These are phyloP conservation scores for Nothoprocta pentlandii DNA, from an alignment of 2,113 vertebrate genomes.

Conservation along the genomic window DNA sequence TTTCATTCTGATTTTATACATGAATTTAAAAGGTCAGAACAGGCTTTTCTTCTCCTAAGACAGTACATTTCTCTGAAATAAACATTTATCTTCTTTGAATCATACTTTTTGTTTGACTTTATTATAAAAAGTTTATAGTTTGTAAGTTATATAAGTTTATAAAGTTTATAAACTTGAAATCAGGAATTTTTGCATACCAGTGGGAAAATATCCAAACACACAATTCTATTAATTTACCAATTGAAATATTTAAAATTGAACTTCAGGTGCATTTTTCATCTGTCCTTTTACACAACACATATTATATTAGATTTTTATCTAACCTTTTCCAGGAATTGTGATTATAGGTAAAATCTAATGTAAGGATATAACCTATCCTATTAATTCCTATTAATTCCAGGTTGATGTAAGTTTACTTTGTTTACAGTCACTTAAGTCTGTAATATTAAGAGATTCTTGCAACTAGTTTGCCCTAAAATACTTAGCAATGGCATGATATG, in stretches of 20 bases:
- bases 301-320: background rate
- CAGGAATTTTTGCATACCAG: background rate
- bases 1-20: background rate
- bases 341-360: background rate
- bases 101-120: background rate
- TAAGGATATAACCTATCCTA: background rate
- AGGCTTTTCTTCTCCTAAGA: background rate
- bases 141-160: too few species aligned
- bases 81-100: background rate
- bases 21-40: background rate
- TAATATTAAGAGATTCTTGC: background rate
- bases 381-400: background rate
- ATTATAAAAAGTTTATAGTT: background rate
- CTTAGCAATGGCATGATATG: background rate
- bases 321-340: background rate
- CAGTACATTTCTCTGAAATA: background rate
- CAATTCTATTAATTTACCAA: background rate
- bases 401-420: background rate
- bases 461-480: background rate
- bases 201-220: background rate
- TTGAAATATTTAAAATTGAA: background rate
- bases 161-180: background rate
- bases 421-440: background rate
- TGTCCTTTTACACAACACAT: background rate
- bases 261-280: background rate